Evolutionary conservation across 1,140 invertebrate species (phyloP).

Genomic region (Cyclina sinensis): DNA sequence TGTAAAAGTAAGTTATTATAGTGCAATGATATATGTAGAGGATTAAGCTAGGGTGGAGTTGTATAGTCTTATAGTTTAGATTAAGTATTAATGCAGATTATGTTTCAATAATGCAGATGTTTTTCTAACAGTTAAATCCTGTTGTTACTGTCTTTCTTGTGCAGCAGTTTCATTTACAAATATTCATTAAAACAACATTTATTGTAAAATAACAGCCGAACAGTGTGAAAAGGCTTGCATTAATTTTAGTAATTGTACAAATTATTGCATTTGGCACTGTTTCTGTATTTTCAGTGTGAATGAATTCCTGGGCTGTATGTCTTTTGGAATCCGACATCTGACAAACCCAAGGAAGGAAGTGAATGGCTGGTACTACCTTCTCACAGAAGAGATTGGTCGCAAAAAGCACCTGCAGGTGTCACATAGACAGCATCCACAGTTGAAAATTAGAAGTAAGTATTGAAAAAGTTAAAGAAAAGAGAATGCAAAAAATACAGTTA

Average conservation of each 20-base stretch:
- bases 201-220: too few species aligned
- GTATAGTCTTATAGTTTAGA: not conserved
- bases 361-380: slow-evolving; percentile 88
- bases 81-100: not conserved
- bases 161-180: too few species aligned
- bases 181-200: too few species aligned
- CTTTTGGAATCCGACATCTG: slow-evolving; percentile 91
- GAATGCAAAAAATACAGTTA: too few species aligned
- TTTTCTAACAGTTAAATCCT: not conserved
- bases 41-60: not conserved
- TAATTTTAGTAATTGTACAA: not conserved
- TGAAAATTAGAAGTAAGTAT: slow-evolving; percentile 76
- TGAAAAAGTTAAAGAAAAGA: not conserved
- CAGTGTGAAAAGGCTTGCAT: not conserved
- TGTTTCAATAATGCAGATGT: not conserved
- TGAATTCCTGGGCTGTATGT: slow-evolving; percentile 93
- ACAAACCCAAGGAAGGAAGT: slow-evolving; percentile 88
- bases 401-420: slow-evolving; percentile 85
- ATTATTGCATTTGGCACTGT: not conserved
- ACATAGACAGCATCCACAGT: slow-evolving; percentile 69
- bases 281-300: slow-evolving; percentile 89
- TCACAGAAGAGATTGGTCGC: slow-evolving; percentile 88
- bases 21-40: not conserved
- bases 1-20: not conserved
- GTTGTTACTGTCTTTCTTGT: too few species aligned